A percentile compares a stretch with the other conserved stretches of the same genome.
Evolutionary conservation across 2,113 vertebrate genomes (phyloP).

Genomic region (Microcebus griseorufus): DNA sequence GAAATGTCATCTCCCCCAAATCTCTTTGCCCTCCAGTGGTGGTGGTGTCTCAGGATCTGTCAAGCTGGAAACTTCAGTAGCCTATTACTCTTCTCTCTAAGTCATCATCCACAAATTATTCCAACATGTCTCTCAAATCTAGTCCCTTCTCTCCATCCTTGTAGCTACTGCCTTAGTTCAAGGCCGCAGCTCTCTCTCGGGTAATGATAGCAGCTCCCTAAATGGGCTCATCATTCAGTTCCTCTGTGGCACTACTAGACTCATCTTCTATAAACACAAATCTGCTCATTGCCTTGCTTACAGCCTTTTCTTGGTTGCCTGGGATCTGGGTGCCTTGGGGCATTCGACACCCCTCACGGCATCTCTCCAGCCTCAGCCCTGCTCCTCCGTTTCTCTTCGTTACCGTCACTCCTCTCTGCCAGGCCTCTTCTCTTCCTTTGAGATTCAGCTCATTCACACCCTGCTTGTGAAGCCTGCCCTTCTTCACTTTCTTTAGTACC

Average conservation of each 20-base stretch:
- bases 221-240: neutral
- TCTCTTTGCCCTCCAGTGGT: neutral
- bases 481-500: neutral
- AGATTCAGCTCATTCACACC: neutral
- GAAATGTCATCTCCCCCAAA: neutral
- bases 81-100: neutral
- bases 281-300: neutral
- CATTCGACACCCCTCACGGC: rapidly evolving
- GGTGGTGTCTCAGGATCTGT: neutral
- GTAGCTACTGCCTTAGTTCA: neutral
- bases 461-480: neutral
- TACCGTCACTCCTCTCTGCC: neutral
- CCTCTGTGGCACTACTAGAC: neutral
- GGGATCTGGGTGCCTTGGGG: neutral
- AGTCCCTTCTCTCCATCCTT: neutral
- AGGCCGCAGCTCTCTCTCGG: neutral
- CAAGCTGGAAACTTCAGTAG: neutral
- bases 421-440: neutral
- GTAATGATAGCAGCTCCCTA: neutral
- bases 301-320: neutral
- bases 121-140: neutral
- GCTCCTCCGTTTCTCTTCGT: neutral
- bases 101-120: neutral
- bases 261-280: neutral
- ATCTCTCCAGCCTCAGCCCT: neutral